Conservation (phyloP, 2,113 vertebrate genomes). For the Bos indicus region DNA sequence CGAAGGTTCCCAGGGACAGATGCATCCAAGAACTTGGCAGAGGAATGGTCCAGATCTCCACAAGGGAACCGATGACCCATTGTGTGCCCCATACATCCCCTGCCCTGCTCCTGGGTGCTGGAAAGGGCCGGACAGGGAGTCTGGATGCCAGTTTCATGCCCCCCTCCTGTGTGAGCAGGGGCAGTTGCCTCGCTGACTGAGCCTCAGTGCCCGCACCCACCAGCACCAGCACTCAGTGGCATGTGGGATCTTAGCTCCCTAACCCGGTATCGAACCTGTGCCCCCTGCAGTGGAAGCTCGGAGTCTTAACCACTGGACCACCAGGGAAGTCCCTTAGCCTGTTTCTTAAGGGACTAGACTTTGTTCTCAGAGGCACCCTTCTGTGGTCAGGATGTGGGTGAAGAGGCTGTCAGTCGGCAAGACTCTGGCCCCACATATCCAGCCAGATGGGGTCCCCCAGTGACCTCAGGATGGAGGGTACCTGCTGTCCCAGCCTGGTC, state of each 20-base stretch:
- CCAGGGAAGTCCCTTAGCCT: neutral
- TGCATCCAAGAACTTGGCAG: neutral
- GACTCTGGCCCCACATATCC: neutral
- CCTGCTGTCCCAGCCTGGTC: neutral
- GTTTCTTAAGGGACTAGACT: neutral
- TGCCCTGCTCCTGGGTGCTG: fast-evolving
- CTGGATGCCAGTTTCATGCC: neutral
- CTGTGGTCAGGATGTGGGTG: neutral
- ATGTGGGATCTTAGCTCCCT: neutral
- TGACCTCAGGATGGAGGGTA: neutral
- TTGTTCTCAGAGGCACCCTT: neutral
- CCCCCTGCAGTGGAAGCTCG: neutral
- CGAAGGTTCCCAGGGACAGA: neutral
- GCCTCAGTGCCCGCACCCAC: neutral
- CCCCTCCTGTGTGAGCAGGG: neutral
- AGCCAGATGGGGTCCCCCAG: neutral
- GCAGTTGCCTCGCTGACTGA: neutral
- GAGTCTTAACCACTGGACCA: neutral
- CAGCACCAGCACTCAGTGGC: neutral
- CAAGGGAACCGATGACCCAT: neutral
- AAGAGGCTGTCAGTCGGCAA: neutral
- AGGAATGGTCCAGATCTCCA: neutral
- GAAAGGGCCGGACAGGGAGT: neutral
- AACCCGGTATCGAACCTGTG: neutral
- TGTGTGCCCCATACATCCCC: fast-evolving